phyloP scores from a whole-genome alignment of 2,113 vertebrate species.

The Salminus brasiliensis region DNA sequence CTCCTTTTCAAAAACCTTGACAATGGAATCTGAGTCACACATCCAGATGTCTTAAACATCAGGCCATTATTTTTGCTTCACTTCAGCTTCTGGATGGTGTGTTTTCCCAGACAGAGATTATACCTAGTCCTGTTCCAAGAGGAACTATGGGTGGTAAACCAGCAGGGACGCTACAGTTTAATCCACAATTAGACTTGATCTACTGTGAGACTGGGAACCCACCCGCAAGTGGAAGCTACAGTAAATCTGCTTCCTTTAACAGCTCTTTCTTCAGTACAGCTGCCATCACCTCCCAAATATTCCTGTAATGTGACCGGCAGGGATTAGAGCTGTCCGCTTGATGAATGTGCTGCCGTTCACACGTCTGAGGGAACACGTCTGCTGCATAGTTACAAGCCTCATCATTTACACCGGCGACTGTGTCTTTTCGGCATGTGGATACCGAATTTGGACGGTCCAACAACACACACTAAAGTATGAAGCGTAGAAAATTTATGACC shows the following conservation, averaged over 20 bases:
- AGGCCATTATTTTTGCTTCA: not conserved
- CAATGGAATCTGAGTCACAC: not conserved
- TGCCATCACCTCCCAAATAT: conserved; percentile 35
- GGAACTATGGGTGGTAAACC: conserved; percentile 2
- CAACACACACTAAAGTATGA: not conserved
- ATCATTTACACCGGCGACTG: not conserved
- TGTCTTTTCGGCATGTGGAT: not conserved
- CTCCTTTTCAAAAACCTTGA: conserved; percentile 28
- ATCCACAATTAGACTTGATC: conserved; percentile 30
- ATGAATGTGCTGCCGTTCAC: conserved; percentile 31
- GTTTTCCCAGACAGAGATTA: conserved; percentile 6
- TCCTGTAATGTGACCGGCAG: conserved; percentile 45
- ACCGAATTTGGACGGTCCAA: not conserved
- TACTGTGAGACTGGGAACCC: conserved; percentile 18
- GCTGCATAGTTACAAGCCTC: conserved; percentile 10
- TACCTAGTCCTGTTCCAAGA: not conserved
- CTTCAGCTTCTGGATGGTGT: conserved; percentile 15
- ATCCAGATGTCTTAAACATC: conserved; percentile 15
- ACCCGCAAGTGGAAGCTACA: conserved; percentile 16
- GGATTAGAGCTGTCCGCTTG: conserved; percentile 43
- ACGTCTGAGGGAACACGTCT: conserved; percentile 33
- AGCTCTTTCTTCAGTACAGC: conserved; percentile 10
- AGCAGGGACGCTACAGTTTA: not conserved
- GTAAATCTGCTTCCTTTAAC: conserved; percentile 44
- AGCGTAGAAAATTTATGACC: not conserved